Conservation (phyloP, 1,140 invertebrate species). For the Rhynchophorus ferrugineus region DNA sequence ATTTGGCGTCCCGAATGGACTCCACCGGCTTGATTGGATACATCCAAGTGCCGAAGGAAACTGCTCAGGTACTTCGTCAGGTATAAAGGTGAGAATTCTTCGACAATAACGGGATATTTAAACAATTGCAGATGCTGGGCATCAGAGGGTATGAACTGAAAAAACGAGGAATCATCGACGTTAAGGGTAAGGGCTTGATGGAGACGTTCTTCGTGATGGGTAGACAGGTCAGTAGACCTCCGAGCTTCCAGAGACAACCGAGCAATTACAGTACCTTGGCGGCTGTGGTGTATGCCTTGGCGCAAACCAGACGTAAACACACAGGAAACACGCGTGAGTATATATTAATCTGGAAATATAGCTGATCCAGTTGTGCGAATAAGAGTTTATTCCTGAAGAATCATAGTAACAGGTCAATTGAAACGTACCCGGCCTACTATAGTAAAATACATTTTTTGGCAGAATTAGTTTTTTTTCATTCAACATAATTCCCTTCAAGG, state of each 20-base stretch:
- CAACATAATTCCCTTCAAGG: too few species aligned
- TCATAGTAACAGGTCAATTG: too few species aligned
- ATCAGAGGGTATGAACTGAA: conserved; percentile 63
- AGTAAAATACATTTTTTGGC: too few species aligned
- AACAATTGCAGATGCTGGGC: conserved; percentile 54
- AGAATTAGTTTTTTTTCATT: too few species aligned
- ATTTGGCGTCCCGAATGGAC: conserved; percentile 91
- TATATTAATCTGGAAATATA: not conserved
- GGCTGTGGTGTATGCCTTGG: conserved; percentile 82
- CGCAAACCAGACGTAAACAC: conserved; percentile 57
- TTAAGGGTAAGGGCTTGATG: conserved; percentile 94
- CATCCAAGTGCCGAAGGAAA: conserved; percentile 81
- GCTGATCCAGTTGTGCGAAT: too few species aligned
- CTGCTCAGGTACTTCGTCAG: conserved; percentile 66
- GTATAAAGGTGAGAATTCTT: too few species aligned
- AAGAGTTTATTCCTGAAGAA: too few species aligned
- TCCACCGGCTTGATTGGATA: conserved; percentile 79
- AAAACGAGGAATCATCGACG: conserved; percentile 73
- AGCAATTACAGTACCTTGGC: conserved; percentile 71
- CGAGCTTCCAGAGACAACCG: conserved; percentile 54
- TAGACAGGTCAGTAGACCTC: conserved; percentile 45
- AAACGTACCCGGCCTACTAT: too few species aligned
- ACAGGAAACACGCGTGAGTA: conserved; percentile 44
- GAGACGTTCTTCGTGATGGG: conserved; percentile 84
- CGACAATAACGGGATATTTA: not conserved